Evolutionary conservation across 2,888 invertebrate genomes (phyloP), one percentile per base, ranked within the genome.

Genomic region (Branchinecta sandiegonensis): DNA sequence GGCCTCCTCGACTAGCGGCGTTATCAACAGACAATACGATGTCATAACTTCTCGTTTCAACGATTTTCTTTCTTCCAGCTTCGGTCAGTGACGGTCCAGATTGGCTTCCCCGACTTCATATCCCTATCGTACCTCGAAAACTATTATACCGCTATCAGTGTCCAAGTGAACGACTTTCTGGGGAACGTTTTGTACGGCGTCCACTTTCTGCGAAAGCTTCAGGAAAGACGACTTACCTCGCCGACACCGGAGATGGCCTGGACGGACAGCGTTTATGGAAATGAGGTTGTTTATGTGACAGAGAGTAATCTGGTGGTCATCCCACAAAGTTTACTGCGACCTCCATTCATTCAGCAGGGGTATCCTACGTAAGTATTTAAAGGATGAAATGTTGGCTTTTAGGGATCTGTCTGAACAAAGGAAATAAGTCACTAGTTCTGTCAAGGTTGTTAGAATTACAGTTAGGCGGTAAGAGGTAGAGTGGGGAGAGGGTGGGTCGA

Each of bases 141-240:
- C 10, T 78, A 78, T 71, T 81, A 81, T 73, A 73, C 73, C 14
- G 74, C 77, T 66, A 73, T 81, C 66, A 77, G 75, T 46, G 77
- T 83, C 63, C 78, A 82, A 72, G 79, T 78, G 72, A 75, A 78
- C 23, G 80, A 82, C 73, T 80, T 83, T 71, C 83, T 83, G 73
- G 77, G 77, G 69, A 83, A 82, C 73, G 75, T 81, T 7, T 76
- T 79, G 65, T 78, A 79, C 72, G 79, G 80, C 0, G 77, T 81
- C 63, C 72, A 73, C 3, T 83, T 82, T 73, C 74, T 78, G 48
- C 77, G 78, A 67, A 76, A 77, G 69, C 73, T 77, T 47, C 77
- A 79, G 70, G 78, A 80, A 72, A 75, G 74, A 64, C 74, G 77
- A 66, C 74, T 81, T 47, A 74, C 73, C 5, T 74, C 75, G 56